Base-by-base conservation (phyloP, 2,113 vertebrate genomes). In the Neoarius graeffei region DNA sequence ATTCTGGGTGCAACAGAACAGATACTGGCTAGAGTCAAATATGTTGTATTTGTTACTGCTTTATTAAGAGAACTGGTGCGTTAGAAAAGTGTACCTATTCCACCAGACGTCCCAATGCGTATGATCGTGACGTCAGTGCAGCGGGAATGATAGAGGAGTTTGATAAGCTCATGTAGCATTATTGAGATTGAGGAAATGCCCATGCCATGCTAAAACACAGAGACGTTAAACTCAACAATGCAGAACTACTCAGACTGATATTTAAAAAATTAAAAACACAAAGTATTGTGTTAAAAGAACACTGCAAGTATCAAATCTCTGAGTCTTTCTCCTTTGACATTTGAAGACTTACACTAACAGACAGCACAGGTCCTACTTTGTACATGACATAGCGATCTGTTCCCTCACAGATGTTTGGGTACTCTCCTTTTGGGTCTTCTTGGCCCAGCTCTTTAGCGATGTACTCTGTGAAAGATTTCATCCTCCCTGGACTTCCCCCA, bases 371-470 rank as follows among this genome's bases (percentile, higher is more conserved):
- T 30, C 98, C 98, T 19, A 95, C 94, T 97, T 99, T 99, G 92
- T 98, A 99, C 98, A 99, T 99, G 0, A 94, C 93, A 0, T 96
- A 99, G 17, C 98, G 98, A 91, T 99, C 98, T 0, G 97, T 99
- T 85, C 97, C 97, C 0, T 91, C 95, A 69, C 98, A 99, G 90
- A 99, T 96, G 91, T 99, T 97, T 27, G 97, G 95, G 60, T 95
- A 95, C 5, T 98, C 97, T 7, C 87, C 73, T 0, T 92, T 94
- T 0, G 96, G 93, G 25, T 91, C 90, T 23, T 92, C 94, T 1
- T 98, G 93, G 8, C 92, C 93, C 83, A 99, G 94, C 88, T 98
- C 96, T 71, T 92, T 91, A 3, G 96, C 96, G 52, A 98, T 96
- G 84, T 96, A 97, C 89, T 94, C 85, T 0, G 91, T 96, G 89